Conservation (phyloP, 2,888 invertebrate species). For the Priocnemis perturbator region DNA sequence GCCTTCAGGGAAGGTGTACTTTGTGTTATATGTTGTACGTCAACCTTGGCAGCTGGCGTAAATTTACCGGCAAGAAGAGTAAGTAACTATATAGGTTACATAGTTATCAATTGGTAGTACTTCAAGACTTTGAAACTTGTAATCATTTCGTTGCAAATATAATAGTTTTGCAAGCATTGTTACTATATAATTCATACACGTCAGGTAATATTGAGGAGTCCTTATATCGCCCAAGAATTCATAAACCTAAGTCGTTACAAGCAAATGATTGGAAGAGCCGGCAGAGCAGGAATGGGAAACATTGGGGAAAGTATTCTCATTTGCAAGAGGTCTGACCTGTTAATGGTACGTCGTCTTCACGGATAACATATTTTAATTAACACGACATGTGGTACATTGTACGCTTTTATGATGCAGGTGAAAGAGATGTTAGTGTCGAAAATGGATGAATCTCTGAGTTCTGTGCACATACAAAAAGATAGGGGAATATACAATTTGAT, state of each 20-base stretch:
- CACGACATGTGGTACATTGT: background rate
- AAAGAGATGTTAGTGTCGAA: conserved; percentile 79
- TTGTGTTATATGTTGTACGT: conserved; percentile 94
- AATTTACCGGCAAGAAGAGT: conserved; percentile 95
- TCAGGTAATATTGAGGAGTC: conserved; percentile 87
- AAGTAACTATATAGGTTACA: conserved; percentile 25
- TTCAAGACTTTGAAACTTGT: no score
- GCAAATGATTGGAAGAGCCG: conserved; percentile 97
- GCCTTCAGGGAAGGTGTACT: conserved; percentile 89
- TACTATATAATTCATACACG: conserved; percentile 17
- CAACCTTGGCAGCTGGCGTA: conserved; percentile 97
- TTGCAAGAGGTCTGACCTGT: conserved; percentile 79
- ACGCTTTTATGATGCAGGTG: conserved; percentile 69
- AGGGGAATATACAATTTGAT: conserved; percentile 80
- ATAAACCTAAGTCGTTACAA: conserved; percentile 89
- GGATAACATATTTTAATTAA: no score
- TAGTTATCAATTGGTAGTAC: conserved; percentile 22
- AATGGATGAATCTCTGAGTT: conserved; percentile 83
- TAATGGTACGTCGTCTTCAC: conserved; percentile 69
- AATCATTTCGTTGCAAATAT: no score
- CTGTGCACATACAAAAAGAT: conserved; percentile 77
- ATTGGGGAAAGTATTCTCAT: conserved; percentile 93
- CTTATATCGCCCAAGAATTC: conserved; percentile 86
- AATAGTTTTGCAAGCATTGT: no score
- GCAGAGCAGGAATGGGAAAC: conserved; percentile 90